Conservation (phyloP, 2,797 vertebrate species). For the Liasis olivaceus region DNA sequence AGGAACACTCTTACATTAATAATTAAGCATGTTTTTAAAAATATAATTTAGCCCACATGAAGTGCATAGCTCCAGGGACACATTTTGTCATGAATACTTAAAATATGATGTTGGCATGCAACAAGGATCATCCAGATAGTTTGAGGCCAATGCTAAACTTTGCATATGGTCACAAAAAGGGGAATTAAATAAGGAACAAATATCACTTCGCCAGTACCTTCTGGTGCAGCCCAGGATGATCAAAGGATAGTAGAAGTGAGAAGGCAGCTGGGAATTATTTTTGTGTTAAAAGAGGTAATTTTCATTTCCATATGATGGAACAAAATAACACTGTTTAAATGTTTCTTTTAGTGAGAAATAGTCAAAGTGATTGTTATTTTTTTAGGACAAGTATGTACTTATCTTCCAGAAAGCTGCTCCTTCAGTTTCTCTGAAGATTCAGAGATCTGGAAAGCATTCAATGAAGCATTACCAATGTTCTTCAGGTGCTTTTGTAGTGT, state of each 20-base stretch:
- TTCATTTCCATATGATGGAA: not conserved
- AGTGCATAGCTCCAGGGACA: not conserved
- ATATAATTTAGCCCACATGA: not conserved
- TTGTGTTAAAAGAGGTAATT: not conserved
- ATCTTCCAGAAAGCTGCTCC: not conserved
- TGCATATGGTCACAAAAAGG: not conserved
- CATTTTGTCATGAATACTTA: not conserved
- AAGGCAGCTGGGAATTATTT: not conserved
- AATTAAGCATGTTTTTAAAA: not conserved
- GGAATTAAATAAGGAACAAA: not conserved
- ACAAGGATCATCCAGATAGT: not conserved
- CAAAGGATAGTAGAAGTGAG: not conserved
- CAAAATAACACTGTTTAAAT: not conserved
- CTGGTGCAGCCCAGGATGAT: not conserved
- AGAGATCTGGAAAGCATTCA: not conserved
- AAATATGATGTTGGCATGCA: not conserved
- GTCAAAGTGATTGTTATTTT: not conserved
- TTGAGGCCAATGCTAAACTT: not conserved
- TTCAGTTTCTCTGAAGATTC: slow-evolving; percentile 13
- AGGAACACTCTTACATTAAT: not conserved
- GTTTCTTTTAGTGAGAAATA: not conserved
- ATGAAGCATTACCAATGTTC: not conserved
- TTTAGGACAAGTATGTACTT: not conserved
- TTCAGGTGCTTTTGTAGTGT: not conserved
- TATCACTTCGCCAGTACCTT: not conserved